phyloP scores from a whole-genome alignment of 1,140 invertebrate genomes.

The Chionoecetes opilio region DNA sequence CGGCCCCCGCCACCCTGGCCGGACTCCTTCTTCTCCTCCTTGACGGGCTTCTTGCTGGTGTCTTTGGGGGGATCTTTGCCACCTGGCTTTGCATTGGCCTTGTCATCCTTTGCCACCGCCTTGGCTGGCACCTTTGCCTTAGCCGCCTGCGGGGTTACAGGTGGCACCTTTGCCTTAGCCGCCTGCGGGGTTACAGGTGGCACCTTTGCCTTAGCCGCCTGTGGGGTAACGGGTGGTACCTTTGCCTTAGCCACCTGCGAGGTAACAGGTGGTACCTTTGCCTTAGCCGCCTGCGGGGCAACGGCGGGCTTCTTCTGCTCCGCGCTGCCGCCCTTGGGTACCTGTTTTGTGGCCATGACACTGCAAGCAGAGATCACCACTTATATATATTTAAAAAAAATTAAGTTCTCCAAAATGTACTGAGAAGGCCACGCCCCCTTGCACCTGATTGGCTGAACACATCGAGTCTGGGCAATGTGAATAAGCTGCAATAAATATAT shows the following conservation, averaged over 20 bases:
- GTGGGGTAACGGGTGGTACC: constrained; percentile 15
- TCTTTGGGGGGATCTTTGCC: constrained; percentile 53
- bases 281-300: not conserved
- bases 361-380: constrained; percentile 67
- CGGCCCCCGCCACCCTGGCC: not conserved
- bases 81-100: not conserved
- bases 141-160: not conserved
- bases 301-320: constrained; percentile 37
- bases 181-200: not conserved
- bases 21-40: not conserved
- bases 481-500: too few species aligned
- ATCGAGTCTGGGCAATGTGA: too few species aligned
- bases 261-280: constrained; percentile 25
- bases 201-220: not conserved
- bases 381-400: too few species aligned
- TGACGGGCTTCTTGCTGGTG: constrained; percentile 25
- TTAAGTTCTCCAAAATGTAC: constrained; percentile 45
- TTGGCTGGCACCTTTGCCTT: not conserved
- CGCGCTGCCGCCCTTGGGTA: constrained; percentile 40
- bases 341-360: constrained; percentile 60
- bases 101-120: constrained; percentile 31
- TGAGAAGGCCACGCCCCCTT: too few species aligned
- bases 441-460: too few species aligned
- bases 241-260: not conserved
- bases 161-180: not conserved